Evolutionary conservation across 2,113 vertebrate genomes (phyloP).

Genomic region (Notothenia rossii): DNA sequence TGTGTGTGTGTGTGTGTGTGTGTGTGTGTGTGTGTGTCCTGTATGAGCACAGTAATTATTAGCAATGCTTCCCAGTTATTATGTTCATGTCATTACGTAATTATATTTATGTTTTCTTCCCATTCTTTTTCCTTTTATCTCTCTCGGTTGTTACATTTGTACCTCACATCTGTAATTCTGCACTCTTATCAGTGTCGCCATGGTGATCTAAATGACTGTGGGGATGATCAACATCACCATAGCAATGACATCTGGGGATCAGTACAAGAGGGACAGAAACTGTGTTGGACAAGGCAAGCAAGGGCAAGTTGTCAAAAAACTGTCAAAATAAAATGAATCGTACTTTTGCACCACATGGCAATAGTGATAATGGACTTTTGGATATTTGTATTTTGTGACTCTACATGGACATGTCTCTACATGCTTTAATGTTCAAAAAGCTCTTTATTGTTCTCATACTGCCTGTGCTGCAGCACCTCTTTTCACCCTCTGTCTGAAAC

Average conservation of each 20-base stretch:
- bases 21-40: not conserved
- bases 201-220: conserved; percentile 32
- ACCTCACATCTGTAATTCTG: conserved; percentile 29
- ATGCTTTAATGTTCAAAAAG: no score
- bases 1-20: conserved; percentile 3
- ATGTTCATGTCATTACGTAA: not conserved
- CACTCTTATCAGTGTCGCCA: conserved; percentile 1
- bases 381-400: no score
- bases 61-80: not conserved
- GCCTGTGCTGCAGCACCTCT: no score
- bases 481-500: no score
- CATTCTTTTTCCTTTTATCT: not conserved
- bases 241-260: conserved; percentile 9
- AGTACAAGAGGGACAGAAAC: not conserved
- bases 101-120: not conserved
- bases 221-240: conserved; percentile 28
- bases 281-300: not conserved
- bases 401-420: no score
- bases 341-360: no score
- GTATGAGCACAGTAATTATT: not conserved
- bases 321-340: no score
- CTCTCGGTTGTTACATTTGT: conserved; percentile 3
- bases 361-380: no score
- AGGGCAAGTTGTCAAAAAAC: no score
- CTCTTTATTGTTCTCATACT: no score